Evolutionary conservation across 1,140 invertebrate species (phyloP), one percentile per base, ranked within the genome.

Genomic region (Araneus ventricosus): DNA sequence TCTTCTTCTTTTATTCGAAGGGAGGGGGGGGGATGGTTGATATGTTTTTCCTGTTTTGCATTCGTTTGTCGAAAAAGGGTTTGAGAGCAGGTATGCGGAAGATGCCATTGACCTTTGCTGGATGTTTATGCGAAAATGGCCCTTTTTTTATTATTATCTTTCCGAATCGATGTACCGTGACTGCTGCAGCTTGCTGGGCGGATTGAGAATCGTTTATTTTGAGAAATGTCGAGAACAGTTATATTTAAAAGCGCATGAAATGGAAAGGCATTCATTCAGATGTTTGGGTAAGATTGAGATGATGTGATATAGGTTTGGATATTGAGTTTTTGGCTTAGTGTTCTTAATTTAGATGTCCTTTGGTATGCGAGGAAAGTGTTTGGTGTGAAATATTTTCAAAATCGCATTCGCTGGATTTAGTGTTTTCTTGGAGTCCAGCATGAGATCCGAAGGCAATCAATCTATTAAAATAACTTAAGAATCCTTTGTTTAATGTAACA

Each of bases 61-160:
- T 70, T 70, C 80, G 17, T 63, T 63, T 79, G 70, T 27, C 17
- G 70, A 27, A 27, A 82, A 82, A 27, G 39, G 24, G 39, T 86
- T 22, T 52, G 22, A 34, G 24, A 41, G 27, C 30, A 7, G 22
- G 20, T 30, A 45, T 34, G 30, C 34, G 27, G 52, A 75, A 75
- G 45, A 52, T 34, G 52, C 52, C 57, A 86, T 86, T 86, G 84
- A 86, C 84, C 84, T 24, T 34, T 86, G 27, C 6, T 41, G 24
- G 52, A 61, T 86, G 84, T 57, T 59, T 86, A 59, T 37, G 30
- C 30, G 57, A 61, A 59, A 86, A 37, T 37, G 30, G 70, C 22
- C 27, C 7, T 52, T 52, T 52, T 52, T 52, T 52, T 52, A 52
- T 52, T 14, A 1, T 1, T 63, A 10, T 30, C 8, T 84, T 45